These are phyloP conservation scores for Hemiprocne comata DNA, from an alignment of 2,113 vertebrate species.

Conservation along the genomic window DNA sequence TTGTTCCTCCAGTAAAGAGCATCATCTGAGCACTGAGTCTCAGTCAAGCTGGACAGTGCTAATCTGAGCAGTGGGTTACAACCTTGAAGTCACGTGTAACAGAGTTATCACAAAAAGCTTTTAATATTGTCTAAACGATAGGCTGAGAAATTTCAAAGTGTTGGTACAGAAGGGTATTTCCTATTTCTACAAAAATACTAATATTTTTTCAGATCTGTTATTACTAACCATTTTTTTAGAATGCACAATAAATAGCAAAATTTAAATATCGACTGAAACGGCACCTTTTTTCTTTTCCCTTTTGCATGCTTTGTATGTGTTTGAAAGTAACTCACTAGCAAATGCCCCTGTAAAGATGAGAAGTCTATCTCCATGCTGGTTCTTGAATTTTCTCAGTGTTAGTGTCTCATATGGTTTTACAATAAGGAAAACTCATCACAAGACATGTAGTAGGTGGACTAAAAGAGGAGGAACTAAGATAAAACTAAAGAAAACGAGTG, in stretches of 20 bases:
- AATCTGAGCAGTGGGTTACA: not conserved
- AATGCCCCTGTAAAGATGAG: not conserved
- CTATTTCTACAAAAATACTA: not conserved
- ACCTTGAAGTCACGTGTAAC: not conserved
- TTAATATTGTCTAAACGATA: not conserved
- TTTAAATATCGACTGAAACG: not conserved
- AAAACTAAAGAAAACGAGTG: not conserved
- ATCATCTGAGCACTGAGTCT: not conserved
- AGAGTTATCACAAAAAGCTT: not conserved
- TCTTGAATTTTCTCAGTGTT: not conserved
- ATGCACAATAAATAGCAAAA: not conserved
- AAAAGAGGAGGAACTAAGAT: not conserved
- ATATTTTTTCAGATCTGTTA: not conserved
- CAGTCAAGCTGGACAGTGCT: not conserved
- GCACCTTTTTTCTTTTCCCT: not conserved
- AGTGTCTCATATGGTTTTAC: not conserved
- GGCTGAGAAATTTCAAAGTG: not conserved
- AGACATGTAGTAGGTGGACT: not conserved
- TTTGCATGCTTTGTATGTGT: not conserved
- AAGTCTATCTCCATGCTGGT: slow-evolving; percentile 15
- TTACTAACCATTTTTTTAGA: not conserved
- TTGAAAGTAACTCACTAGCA: not conserved
- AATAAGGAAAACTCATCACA: not conserved
- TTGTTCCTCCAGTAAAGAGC: not conserved
- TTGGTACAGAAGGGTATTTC: not conserved